These are phyloP conservation scores for Rhodophaea formosa DNA, from an alignment of 2,888 invertebrate species.

Conservation along the genomic window DNA sequence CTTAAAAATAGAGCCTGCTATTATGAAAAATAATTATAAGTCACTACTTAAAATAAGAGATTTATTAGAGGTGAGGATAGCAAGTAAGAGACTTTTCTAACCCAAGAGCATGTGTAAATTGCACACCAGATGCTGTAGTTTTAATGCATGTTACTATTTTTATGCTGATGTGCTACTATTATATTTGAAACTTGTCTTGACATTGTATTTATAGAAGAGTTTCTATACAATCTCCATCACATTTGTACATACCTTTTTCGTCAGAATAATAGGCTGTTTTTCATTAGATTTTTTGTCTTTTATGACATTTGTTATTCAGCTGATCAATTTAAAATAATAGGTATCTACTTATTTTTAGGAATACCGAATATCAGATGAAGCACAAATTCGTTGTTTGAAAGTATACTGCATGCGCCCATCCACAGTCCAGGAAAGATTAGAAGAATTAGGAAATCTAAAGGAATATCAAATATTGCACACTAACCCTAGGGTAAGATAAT, in stretches of 20 bases:
- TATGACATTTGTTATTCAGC: background rate
- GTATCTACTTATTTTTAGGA: constrained; percentile 53
- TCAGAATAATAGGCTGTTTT: background rate
- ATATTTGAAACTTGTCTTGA: no score
- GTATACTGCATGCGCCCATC: constrained; percentile 81
- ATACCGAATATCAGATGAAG: constrained; percentile 78
- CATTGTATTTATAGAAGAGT: no score
- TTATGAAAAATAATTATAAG: constrained; percentile 81
- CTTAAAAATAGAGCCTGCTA: constrained; percentile 81
- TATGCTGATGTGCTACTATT: no score
- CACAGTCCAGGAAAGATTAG: constrained; percentile 80
- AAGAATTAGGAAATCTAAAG: constrained; percentile 77
- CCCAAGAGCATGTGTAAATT: no score
- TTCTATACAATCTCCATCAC: no score
- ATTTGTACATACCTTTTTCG: no score
- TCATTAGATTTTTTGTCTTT: background rate
- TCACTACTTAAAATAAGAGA: constrained; percentile 77
- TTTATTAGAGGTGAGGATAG: constrained; percentile 67
- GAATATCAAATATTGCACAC: constrained; percentile 82
- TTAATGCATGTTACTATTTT: no score
- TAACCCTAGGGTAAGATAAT: constrained; percentile 78
- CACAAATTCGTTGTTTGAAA: constrained; percentile 75
- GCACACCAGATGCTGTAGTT: no score
- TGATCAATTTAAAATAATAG: background rate
- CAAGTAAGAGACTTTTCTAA: no score